phyloP scores from a whole-genome alignment of 2,888 invertebrate species.

The Mantis religiosa region DNA sequence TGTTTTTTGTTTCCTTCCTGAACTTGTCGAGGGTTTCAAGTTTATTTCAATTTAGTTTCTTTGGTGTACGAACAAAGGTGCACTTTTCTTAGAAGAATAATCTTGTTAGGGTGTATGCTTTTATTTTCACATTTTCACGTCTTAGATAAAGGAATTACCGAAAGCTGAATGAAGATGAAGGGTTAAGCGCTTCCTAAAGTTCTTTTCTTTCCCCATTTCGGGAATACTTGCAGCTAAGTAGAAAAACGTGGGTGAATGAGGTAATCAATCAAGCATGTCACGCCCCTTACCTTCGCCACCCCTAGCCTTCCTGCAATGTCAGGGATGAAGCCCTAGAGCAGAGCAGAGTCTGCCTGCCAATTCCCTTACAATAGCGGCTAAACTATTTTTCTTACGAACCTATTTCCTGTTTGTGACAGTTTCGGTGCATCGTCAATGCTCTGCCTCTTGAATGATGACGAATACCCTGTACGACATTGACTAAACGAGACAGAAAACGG shows the following conservation, averaged over 20 bases:
- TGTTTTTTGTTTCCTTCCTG: too few relatives aligned
- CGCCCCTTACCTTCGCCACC: not conserved
- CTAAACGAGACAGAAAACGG: not conserved
- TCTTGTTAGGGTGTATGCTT: not conserved
- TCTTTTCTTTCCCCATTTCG: not conserved
- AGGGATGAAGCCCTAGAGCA: not conserved
- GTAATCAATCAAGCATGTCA: conserved; percentile 13
- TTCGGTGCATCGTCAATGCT: conserved; percentile 23
- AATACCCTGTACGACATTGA: not conserved
- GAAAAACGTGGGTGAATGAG: not conserved
- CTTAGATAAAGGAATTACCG: not conserved
- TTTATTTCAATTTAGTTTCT: not conserved
- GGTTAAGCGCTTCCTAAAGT: not conserved
- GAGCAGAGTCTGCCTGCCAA: not conserved
- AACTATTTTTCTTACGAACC: conserved; percentile 27
- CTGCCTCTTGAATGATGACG: conserved; percentile 11
- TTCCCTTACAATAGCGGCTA: conserved; percentile 6
- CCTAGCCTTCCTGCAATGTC: not conserved
- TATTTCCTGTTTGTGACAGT: conserved; percentile 30
- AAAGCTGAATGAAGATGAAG: not conserved
- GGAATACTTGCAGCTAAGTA: not conserved
- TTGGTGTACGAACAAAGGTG: not conserved
- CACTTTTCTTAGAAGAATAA: not conserved
- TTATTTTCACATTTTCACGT: not conserved
- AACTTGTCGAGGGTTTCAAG: too few relatives aligned